Evolutionary conservation across 2,797 vertebrate genomes (phyloP).

Genomic region (Knipowitschia caucasica): DNA sequence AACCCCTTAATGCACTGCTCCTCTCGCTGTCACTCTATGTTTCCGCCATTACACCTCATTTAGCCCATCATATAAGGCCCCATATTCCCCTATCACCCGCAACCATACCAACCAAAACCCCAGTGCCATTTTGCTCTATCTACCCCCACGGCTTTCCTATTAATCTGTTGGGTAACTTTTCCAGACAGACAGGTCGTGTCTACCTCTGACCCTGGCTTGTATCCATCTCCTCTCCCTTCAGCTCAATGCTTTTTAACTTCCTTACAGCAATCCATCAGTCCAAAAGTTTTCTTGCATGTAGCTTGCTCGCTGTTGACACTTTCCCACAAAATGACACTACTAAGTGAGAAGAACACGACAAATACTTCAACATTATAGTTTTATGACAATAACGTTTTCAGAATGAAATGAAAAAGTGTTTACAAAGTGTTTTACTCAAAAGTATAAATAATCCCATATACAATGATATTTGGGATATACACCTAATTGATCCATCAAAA

Average conservation of each 20-base stretch:
- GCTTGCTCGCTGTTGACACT: constrained; percentile 14
- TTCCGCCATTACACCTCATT: constrained; percentile 77
- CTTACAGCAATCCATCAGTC: constrained; percentile 29
- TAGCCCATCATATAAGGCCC: constrained; percentile 63
- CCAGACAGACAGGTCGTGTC: constrained; percentile 36
- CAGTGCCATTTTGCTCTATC: constrained; percentile 46
- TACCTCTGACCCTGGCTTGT: constrained; percentile 21
- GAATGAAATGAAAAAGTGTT: too few relatives aligned
- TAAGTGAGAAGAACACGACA: neutral
- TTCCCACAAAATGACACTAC: neutral
- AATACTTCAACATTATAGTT: too few relatives aligned
- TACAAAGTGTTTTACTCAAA: too few relatives aligned
- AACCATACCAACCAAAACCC: constrained; percentile 30
- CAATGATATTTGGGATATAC: too few relatives aligned
- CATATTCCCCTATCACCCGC: constrained; percentile 57
- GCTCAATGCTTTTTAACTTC: constrained; percentile 37
- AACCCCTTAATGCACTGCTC: constrained; percentile 75
- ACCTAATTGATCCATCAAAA: too few relatives aligned
- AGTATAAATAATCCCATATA: too few relatives aligned
- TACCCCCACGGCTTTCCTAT: constrained; percentile 39
- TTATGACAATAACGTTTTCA: too few relatives aligned
- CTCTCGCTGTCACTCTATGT: constrained; percentile 76
- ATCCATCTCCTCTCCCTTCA: constrained; percentile 34
- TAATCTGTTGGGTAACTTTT: constrained; percentile 40
- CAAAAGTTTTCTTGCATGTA: constrained; percentile 30